phyloP scores from a whole-genome alignment of 2,797 vertebrate species.

The Orestias chungarensis region DNA sequence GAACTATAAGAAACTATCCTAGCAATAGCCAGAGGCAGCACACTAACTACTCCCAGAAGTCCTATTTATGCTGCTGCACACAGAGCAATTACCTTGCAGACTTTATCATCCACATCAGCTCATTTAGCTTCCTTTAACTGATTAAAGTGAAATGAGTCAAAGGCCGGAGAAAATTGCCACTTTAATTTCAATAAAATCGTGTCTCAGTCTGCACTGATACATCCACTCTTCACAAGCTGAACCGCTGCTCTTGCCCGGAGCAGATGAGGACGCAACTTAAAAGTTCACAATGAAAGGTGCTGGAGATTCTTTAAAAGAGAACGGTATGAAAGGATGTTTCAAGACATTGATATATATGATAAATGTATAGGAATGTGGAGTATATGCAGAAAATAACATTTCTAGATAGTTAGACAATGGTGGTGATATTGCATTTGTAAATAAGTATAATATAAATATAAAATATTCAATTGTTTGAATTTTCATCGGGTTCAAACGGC shows the following conservation, averaged over 20 bases:
- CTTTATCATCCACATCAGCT: conserved; percentile 63
- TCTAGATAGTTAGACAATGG: too few species aligned
- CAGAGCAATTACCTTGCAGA: conserved; percentile 59
- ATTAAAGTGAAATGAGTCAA: conserved; percentile 59
- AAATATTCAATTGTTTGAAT: too few species aligned
- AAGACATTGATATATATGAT: too few species aligned
- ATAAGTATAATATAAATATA: too few species aligned
- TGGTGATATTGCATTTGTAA: too few species aligned
- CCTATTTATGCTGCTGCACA: conserved; percentile 60
- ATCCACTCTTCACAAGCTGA: conserved; percentile 37
- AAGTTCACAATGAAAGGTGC: neutral
- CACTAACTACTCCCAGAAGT: conserved; percentile 63
- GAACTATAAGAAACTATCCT: conserved; percentile 50
- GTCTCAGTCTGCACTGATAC: conserved; percentile 42
- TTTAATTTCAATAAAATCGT: conserved; percentile 51
- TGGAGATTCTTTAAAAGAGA: conserved; percentile 2
- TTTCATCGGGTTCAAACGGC: too few species aligned
- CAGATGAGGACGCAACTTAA: conserved; percentile 1
- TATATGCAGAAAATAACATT: too few species aligned
- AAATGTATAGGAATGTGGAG: too few species aligned
- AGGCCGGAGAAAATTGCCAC: conserved; percentile 55
- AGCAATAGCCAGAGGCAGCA: conserved; percentile 51
- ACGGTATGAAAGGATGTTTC: too few species aligned
- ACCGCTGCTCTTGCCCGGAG: conserved; percentile 7
- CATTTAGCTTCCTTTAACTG: conserved; percentile 56